These are phyloP conservation scores for Dromiciops gliroides DNA, from an alignment of 2,113 vertebrate species.

Conservation along the genomic window DNA sequence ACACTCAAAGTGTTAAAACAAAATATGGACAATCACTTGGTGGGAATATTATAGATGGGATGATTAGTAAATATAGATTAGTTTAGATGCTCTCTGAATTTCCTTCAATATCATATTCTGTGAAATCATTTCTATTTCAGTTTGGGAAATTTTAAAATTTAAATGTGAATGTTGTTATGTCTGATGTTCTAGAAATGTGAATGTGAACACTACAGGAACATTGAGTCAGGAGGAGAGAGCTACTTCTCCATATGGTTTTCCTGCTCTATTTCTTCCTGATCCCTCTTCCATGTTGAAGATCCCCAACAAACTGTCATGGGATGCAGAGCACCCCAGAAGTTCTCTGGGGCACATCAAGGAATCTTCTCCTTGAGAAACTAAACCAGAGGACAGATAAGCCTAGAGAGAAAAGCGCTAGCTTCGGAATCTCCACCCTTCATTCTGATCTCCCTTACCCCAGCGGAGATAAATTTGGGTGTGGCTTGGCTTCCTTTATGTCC, in stretches of 20 bases:
- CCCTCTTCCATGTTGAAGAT: background rate
- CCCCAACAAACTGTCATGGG: no score
- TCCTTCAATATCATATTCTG: background rate
- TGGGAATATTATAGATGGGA: background rate
- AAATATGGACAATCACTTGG: background rate
- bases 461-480: no score
- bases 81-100: background rate
- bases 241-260: background rate
- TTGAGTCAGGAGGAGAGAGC: background rate
- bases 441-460: no score
- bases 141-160: background rate
- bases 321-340: no score
- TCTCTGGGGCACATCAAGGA: no score
- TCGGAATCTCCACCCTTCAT: no score
- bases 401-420: no score
- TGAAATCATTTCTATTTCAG: background rate
- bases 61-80: background rate
- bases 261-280: background rate
- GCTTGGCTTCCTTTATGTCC: no score
- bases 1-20: background rate
- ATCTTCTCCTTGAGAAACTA: no score
- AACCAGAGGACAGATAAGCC: no score
- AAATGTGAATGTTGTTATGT: background rate
- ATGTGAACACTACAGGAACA: background rate
- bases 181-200: background rate